A percentile compares a stretch with the other conserved stretches of the same genome.
These are phyloP conservation scores for Anoplophora glabripennis DNA, from an alignment of 1,140 invertebrate genomes.

Conservation along the genomic window DNA sequence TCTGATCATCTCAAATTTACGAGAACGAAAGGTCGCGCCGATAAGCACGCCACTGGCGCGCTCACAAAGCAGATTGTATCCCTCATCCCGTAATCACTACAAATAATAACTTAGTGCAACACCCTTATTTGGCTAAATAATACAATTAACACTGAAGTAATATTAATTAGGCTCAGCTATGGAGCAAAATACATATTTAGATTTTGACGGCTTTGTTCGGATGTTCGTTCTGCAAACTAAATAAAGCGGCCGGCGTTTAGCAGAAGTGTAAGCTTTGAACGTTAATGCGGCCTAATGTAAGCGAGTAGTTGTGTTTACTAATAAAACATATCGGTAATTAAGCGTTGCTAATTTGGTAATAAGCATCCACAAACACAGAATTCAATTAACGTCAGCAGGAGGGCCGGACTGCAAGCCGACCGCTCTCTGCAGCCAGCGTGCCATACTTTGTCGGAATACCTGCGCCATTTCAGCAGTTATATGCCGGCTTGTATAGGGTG, in stretches of 20 bases:
- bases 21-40: too few species aligned
- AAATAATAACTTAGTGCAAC: neutral
- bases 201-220: slow-evolving; percentile 8
- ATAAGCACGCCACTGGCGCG: too few species aligned
- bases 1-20: too few species aligned
- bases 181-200: slow-evolving; percentile 17
- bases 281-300: slow-evolving; percentile 45
- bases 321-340: slow-evolving; percentile 51
- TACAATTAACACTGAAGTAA: slow-evolving; percentile 12
- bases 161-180: slow-evolving; percentile 12
- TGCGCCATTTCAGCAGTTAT: too few species aligned
- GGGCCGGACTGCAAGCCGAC: slow-evolving; percentile 20
- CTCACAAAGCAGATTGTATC: too few species aligned
- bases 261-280: slow-evolving; percentile 41
- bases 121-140: slow-evolving; percentile 10
- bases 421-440: neutral
- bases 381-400: slow-evolving; percentile 47
- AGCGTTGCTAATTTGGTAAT: slow-evolving; percentile 52
- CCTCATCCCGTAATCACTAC: too few species aligned
- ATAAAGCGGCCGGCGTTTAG: slow-evolving; percentile 15
- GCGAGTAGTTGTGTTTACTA: slow-evolving; percentile 47
- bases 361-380: slow-evolving; percentile 51
- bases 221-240: slow-evolving; percentile 1
- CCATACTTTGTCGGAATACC: too few species aligned
- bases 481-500: too few species aligned